Evolutionary conservation across 2,888 invertebrate genomes (phyloP).

Genomic region (Orthosia incerta): DNA sequence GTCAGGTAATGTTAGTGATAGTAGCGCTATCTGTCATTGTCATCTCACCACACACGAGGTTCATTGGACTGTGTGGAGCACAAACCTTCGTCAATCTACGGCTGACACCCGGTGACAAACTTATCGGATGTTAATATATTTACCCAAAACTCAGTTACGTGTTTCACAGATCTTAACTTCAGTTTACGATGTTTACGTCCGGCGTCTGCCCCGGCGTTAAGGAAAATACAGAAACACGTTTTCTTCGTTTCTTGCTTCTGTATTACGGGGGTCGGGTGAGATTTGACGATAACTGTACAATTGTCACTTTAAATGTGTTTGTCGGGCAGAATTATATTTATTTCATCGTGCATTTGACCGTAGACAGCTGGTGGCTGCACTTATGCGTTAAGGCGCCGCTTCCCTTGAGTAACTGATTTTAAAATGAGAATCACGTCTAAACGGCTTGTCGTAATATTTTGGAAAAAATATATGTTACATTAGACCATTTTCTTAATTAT

Average conservation of each 20-base stretch:
- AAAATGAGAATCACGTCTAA: too few relatives aligned
- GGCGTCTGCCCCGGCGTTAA: constrained; percentile 3
- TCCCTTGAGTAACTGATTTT: too few relatives aligned
- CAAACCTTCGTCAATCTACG: constrained; percentile 63
- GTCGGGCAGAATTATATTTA: background rate
- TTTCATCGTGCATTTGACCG: background rate
- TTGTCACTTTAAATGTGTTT: background rate
- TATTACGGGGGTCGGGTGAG: background rate
- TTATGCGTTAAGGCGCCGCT: too few relatives aligned
- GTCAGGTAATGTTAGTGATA: constrained; percentile 38
- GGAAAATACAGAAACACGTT: constrained; percentile 26
- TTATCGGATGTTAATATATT: constrained; percentile 52
- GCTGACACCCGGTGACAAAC: constrained; percentile 59
- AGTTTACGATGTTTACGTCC: constrained; percentile 33
- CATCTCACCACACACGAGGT: constrained; percentile 29
- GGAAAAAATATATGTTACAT: too few relatives aligned
- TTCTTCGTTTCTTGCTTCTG: constrained; percentile 17
- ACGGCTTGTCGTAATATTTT: too few relatives aligned
- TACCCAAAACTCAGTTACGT: constrained; percentile 49
- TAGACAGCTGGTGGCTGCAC: background rate
- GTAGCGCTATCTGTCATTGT: constrained; percentile 46
- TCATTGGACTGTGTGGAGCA: constrained; percentile 36
- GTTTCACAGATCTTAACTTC: constrained; percentile 46
- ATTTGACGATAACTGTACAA: constrained; percentile 16
- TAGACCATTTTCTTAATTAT: too few relatives aligned